These are phyloP conservation scores for Mimachlamys varia DNA, from an alignment of 2,888 invertebrate genomes.

Conservation along the genomic window DNA sequence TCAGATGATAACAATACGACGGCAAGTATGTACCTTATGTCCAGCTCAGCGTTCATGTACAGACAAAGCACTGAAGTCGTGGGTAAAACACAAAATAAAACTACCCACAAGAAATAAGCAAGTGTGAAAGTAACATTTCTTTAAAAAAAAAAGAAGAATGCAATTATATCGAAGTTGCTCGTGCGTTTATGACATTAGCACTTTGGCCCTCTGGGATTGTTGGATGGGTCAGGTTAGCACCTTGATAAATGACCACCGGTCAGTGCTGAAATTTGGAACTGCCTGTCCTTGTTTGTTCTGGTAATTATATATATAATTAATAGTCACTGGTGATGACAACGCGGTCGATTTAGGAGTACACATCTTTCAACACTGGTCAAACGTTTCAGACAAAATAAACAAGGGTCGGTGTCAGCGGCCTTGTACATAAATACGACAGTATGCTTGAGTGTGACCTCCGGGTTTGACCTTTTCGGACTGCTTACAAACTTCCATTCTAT, in stretches of 20 bases:
- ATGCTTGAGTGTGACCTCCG: background rate
- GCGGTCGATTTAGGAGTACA: constrained; percentile 1
- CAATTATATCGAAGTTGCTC: background rate
- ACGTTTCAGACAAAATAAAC: background rate
- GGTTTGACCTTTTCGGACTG: background rate
- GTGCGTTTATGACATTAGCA: background rate
- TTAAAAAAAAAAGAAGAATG: no score
- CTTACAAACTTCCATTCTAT: no score
- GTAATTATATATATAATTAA: constrained; percentile 30
- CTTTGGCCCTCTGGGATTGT: background rate
- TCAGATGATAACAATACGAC: background rate
- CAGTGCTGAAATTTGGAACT: background rate
- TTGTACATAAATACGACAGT: background rate
- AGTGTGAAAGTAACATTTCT: no score
- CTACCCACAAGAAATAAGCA: no score
- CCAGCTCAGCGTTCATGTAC: no score
- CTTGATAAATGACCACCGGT: background rate
- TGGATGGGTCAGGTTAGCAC: background rate
- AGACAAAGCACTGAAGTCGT: no score
- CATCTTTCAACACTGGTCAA: background rate
- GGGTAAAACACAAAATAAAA: no score
- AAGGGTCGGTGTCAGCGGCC: background rate
- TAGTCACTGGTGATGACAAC: background rate
- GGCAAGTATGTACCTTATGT: no score
- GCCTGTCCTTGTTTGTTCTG: background rate